Conservation (phyloP, 2,113 vertebrate species). For the Embiotoca jacksoni region DNA sequence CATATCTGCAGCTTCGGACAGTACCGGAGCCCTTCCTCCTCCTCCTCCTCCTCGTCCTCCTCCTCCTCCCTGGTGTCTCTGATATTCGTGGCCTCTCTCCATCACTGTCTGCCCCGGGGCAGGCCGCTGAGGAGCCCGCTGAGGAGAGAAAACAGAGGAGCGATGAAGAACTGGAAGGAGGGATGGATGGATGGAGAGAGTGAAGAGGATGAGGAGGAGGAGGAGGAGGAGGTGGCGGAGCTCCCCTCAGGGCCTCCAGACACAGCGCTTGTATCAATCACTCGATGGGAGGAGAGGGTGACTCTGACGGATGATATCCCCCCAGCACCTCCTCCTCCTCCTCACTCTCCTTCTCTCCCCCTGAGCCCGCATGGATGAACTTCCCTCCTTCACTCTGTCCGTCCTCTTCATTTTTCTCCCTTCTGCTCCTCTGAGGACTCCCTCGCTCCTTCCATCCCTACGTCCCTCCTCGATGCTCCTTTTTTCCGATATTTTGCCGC, state of each 20-base stretch:
- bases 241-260: constrained; percentile 65
- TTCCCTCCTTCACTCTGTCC: not conserved
- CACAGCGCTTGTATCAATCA: constrained; percentile 78
- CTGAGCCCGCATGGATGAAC: constrained; percentile 32
- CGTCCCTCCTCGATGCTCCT: not conserved
- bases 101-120: constrained; percentile 79
- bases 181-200: constrained; percentile 28
- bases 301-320: constrained; percentile 63
- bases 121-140: constrained; percentile 61
- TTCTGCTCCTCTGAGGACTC: not conserved
- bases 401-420: not conserved
- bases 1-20: constrained; percentile 10
- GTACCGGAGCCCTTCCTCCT: not conserved
- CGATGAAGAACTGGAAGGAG: not conserved
- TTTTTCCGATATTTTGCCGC: not conserved
- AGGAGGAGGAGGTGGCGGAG: not conserved
- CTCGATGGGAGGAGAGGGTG: constrained; percentile 64
- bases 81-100: constrained; percentile 58
- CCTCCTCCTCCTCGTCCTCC: not conserved
- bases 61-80: constrained; percentile 14
- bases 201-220: not conserved
- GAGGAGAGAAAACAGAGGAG: constrained; percentile 58
- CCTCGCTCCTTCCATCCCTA: not conserved
- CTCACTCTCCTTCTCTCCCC: constrained; percentile 5
- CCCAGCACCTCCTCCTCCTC: constrained; percentile 33